Evolutionary conservation across 53 echinoderm and acorn worm species (phyloP).

Genomic region (Crossaster papposus): DNA sequence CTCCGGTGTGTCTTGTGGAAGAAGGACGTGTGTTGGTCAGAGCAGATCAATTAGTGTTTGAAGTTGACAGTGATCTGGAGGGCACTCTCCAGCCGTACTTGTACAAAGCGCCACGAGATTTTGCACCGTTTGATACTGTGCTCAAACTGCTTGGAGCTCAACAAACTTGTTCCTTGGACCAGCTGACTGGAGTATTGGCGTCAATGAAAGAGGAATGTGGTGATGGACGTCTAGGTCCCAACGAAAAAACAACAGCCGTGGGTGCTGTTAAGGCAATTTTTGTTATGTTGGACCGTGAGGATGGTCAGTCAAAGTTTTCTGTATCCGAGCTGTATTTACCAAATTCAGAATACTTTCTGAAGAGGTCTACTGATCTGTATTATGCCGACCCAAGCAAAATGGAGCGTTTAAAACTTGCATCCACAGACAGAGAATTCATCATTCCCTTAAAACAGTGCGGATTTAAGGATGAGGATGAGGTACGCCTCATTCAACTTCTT

Average conservation of each 20-base stretch:
- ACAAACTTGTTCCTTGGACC: conserved; percentile 30
- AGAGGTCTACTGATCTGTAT: conserved; percentile 9
- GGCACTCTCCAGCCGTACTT: conserved; percentile 41
- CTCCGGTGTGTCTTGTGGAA: conserved; percentile 56
- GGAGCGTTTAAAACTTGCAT: conserved; percentile 7
- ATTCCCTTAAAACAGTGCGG: conserved; percentile 49
- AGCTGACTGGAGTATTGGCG: conserved; percentile 41
- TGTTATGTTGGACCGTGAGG: neutral
- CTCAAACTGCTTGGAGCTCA: conserved; percentile 42
- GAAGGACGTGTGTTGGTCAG: conserved; percentile 44
- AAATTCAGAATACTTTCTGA: conserved; percentile 13
- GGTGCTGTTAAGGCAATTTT: conserved; percentile 40
- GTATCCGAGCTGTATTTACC: conserved; percentile 37
- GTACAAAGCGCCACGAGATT: conserved; percentile 45
- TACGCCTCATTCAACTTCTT: conserved; percentile 32
- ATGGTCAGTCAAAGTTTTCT: conserved; percentile 8
- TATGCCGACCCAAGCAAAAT: conserved; percentile 42
- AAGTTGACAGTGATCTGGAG: neutral
- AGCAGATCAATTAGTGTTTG: conserved; percentile 58
- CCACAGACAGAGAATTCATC: conserved; percentile 52
- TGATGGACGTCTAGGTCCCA: conserved; percentile 22
- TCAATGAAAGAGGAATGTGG: conserved; percentile 24
- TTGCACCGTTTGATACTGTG: conserved; percentile 32
- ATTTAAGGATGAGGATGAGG: conserved; percentile 18
- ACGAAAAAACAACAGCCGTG: conserved; percentile 35